Base-by-base conservation (phyloP, 1,140 invertebrate species). In the Chrysoperla carnea region DNA sequence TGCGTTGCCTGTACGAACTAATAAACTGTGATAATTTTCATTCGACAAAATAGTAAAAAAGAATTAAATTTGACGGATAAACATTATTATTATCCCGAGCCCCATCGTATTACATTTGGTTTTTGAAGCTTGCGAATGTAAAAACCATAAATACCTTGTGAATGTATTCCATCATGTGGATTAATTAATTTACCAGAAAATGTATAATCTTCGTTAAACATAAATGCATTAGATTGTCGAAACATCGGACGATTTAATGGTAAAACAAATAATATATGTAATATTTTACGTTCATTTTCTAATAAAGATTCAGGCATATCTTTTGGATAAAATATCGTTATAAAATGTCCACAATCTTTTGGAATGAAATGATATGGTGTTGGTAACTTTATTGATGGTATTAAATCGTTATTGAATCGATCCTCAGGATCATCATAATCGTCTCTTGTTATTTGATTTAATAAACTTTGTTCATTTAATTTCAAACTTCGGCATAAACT, bases 191-290 rank as follows among this genome's bases (percentile, higher is more conserved):
- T 70, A 8, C 63, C 63, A 46, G 61, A 62, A 6, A 46, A 48
- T 27, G 57, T 53, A 13, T 53, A 48, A 39, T 76, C 67, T 43
- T 56, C 60, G 23, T 63, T 56, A 55, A 81, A 79, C 11, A 62
- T 56, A 44, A 73, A 70, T 29, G 66, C 62, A 61, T 88, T 88
- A 4, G 69, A 71, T 47, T 70, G 62, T 39, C 78, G 67, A 52
- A 93, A 84, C 43, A 75, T 60, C 1, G 88, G 88, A 40, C 67
- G 66, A 37, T 70, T 72, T 37, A 68, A 52, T 8, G 76, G 69
- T 44, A 92, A 54, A 15, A 72, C 70, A 39, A 91, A 69, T 47
- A 71, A 63, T 43, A 74, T 62, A 54, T 92, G 87, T 15, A 83
- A 58, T 41, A 54, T 53, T 54, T 66, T 60, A 53, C 84, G 58